Percentiles rank a stretch among this genome's conserved stretches.
Evolutionary conservation across 2,113 vertebrate species (phyloP).

Genomic region (Anser brachyrhynchus): DNA sequence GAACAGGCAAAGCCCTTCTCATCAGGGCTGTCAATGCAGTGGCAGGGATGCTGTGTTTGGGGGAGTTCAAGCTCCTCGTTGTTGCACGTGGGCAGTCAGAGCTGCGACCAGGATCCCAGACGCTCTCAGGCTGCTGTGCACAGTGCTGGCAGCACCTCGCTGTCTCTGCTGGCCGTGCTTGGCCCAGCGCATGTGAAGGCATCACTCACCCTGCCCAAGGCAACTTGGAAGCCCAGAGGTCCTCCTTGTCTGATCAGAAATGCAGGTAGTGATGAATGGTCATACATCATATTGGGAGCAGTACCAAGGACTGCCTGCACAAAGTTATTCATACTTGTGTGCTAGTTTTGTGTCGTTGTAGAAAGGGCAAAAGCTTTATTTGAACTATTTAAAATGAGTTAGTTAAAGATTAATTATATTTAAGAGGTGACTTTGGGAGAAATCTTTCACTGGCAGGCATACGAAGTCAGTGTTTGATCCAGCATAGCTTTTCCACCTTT

Average conservation of each 20-base stretch:
- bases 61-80: not conserved
- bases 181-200: too few species aligned
- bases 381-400: not conserved
- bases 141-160: fast-evolving
- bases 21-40: not conserved
- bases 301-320: not conserved
- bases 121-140: not conserved
- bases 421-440: not conserved
- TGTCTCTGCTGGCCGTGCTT: not conserved
- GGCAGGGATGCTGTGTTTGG: not conserved
- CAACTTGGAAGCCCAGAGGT: not conserved
- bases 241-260: not conserved
- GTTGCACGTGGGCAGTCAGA: not conserved
- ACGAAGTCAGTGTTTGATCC: not conserved
- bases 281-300: not conserved
- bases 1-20: not conserved
- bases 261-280: not conserved
- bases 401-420: not conserved
- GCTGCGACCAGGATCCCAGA: not conserved
- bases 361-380: not conserved
- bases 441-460: not conserved
- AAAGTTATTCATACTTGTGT: not conserved
- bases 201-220: not conserved
- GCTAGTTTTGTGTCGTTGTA: not conserved
- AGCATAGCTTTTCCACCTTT: not conserved